These are phyloP conservation scores for Dromiciops gliroides DNA, from an alignment of 2,113 vertebrate species.

Conservation along the genomic window DNA sequence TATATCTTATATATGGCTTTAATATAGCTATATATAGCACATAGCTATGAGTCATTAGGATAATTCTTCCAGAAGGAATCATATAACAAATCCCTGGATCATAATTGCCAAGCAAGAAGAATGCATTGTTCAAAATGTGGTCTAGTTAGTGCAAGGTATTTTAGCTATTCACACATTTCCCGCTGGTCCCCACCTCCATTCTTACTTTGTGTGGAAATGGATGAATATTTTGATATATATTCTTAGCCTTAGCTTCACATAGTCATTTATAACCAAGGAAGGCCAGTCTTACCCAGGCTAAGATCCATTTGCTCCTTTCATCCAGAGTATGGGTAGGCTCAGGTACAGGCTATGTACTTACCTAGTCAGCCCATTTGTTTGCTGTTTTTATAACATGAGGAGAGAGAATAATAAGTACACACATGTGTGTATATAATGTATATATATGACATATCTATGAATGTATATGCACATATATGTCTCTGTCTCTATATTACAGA, in stretches of 20 bases:
- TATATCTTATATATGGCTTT: too few relatives aligned
- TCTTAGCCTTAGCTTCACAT: neutral
- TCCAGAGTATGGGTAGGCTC: neutral
- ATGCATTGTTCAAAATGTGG: neutral
- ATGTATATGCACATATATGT: too few relatives aligned
- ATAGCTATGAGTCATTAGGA: neutral
- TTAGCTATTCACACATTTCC: neutral
- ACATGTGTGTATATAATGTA: too few relatives aligned
- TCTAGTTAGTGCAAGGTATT: neutral
- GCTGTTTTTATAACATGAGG: too few relatives aligned
- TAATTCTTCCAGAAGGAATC: neutral
- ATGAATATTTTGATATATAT: neutral
- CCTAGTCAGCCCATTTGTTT: too few relatives aligned
- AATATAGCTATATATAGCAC: too few relatives aligned
- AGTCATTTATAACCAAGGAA: slow-evolving; percentile 14
- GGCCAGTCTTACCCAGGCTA: neutral
- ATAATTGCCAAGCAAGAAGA: neutral
- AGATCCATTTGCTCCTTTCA: neutral
- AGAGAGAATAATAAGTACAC: too few relatives aligned
- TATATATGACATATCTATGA: too few relatives aligned
- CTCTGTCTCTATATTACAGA: too few relatives aligned
- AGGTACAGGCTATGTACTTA: too few relatives aligned
- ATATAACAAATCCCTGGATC: neutral
- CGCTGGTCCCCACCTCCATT: too few relatives aligned
- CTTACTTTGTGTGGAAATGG: neutral